Evolutionary conservation across 1,140 invertebrate species (phyloP).

Genomic region (Copidosoma floridanum): DNA sequence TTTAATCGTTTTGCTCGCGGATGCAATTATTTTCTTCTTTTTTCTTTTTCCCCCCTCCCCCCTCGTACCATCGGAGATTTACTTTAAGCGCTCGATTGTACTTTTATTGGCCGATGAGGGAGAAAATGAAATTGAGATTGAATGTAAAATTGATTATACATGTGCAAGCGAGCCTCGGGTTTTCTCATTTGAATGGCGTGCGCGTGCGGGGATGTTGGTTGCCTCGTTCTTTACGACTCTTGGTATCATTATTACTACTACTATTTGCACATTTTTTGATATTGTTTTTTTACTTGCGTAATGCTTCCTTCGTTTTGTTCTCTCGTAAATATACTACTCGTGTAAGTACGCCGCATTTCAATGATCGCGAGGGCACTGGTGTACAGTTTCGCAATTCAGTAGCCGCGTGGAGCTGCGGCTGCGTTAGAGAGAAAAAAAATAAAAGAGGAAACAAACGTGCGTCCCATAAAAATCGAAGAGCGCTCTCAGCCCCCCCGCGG

Average conservation of each 20-base stretch:
- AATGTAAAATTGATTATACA: slow-evolving; percentile 15
- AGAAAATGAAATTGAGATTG: slow-evolving; percentile 19
- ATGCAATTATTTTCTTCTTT: slow-evolving; percentile 27
- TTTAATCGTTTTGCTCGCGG: slow-evolving; percentile 25
- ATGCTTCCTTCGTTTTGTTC: no score
- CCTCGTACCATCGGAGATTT: not conserved
- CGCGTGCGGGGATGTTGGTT: no score
- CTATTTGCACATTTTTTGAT: no score
- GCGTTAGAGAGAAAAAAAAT: slow-evolving; percentile 4
- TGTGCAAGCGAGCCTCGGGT: not conserved
- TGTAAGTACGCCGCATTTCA: slow-evolving; percentile 48
- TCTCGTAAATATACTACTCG: no score
- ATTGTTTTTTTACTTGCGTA: no score
- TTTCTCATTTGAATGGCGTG: no score
- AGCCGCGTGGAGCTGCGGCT: no score
- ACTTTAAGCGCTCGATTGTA: slow-evolving; percentile 17
- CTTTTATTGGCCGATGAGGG: slow-evolving; percentile 15
- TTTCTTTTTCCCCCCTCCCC: not conserved
- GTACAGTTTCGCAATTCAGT: no score
- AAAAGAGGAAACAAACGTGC: not conserved
- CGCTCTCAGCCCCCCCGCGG: no score
- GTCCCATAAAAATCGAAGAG: slow-evolving; percentile 12
- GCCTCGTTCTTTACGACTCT: no score
- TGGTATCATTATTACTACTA: no score
- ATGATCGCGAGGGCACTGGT: slow-evolving; percentile 43